phyloP scores from a whole-genome alignment of 2,113 vertebrate genomes.

The Nesogale talazaci region DNA sequence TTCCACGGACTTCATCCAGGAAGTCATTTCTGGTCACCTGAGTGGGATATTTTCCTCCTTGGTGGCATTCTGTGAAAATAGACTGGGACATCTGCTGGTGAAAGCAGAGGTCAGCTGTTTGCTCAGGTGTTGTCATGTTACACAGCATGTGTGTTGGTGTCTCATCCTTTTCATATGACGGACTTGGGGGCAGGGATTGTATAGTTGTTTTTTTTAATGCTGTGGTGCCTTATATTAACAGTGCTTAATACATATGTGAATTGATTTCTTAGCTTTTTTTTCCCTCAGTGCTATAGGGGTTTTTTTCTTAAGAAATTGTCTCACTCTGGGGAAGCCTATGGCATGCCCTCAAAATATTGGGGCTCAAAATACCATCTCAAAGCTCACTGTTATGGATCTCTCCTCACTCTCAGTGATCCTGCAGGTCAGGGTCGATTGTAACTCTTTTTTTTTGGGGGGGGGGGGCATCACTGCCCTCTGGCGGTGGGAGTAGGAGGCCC shows the following conservation, averaged over 20 bases:
- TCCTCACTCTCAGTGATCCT: too few species aligned
- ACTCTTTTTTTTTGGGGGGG: too few species aligned
- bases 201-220: not conserved
- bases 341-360: too few species aligned
- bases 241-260: not conserved
- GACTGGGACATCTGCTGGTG: not conserved
- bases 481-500: too few species aligned
- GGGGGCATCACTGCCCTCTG: too few species aligned
- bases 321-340: not conserved
- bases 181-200: not conserved
- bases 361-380: too few species aligned
- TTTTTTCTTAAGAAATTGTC: not conserved
- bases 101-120: not conserved
- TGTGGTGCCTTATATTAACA: not conserved
- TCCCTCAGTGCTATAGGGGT: not conserved
- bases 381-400: too few species aligned
- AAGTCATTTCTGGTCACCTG: not conserved
- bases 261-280: not conserved
- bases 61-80: not conserved
- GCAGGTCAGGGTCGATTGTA: too few species aligned
- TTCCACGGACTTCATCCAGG: not conserved
- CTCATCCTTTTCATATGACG: not conserved
- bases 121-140: constrained; percentile 18
- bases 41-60: not conserved
- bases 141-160: not conserved